Conservation (phyloP, 2,888 invertebrate genomes). For the Pyrocoelia pectoralis region DNA sequence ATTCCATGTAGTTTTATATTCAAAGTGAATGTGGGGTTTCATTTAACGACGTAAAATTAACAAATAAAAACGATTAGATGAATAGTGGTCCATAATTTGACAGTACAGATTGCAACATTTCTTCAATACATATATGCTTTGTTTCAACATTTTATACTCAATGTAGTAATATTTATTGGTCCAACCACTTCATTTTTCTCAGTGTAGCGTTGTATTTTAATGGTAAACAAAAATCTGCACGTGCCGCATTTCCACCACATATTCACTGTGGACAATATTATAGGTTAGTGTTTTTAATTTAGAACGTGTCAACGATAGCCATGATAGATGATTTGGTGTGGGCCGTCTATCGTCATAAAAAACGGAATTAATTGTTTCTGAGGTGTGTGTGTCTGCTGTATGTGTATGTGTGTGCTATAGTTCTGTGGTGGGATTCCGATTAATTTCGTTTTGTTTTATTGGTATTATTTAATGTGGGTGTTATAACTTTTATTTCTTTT, state of each 20-base stretch:
- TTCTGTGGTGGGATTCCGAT: constrained; percentile 54
- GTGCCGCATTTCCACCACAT: constrained; percentile 24
- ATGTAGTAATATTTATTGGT: too few relatives aligned
- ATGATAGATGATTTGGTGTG: constrained; percentile 62
- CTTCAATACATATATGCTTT: too few relatives aligned
- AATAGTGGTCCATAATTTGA: too few relatives aligned
- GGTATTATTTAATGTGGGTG: constrained; percentile 58
- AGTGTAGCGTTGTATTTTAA: constrained; percentile 14
- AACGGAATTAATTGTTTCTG: constrained; percentile 60
- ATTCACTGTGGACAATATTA: constrained; percentile 32
- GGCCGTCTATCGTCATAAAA: constrained; percentile 57
- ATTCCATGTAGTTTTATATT: too few relatives aligned
- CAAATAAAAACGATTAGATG: too few relatives aligned
- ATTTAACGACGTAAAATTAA: too few relatives aligned
- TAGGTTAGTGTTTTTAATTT: constrained; percentile 61
- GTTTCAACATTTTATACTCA: too few relatives aligned
- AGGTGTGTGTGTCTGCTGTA: constrained; percentile 56
- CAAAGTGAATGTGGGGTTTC: too few relatives aligned
- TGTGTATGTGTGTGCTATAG: constrained; percentile 14
- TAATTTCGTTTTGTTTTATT: constrained; percentile 57
- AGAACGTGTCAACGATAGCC: constrained; percentile 61
- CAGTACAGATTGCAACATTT: too few relatives aligned
- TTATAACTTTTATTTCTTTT: constrained; percentile 29
- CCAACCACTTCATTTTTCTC: too few relatives aligned
- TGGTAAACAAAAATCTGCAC: neutral